A percentile compares a stretch with the other conserved stretches of the same genome.
Evolutionary conservation across 37 sponge, comb jelly and placozoan species (phyloP).

Genomic region (Ianthella basta): DNA sequence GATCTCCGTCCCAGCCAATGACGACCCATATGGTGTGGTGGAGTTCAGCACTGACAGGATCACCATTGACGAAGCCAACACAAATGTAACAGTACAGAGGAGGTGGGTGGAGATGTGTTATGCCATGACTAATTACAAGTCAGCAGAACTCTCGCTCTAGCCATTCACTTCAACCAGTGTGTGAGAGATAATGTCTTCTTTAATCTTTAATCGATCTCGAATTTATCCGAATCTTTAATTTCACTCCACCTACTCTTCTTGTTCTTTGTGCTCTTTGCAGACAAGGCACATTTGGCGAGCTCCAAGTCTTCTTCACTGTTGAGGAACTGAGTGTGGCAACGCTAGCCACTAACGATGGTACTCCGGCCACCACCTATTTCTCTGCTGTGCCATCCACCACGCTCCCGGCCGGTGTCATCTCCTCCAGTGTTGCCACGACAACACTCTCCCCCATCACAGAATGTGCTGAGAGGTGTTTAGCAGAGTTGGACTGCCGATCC

Average conservation of each 20-base stretch:
- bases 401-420: slow-evolving; percentile 10
- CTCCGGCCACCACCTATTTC: slow-evolving; percentile 44
- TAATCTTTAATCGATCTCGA: no score
- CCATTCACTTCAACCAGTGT: no score
- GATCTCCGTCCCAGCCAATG: slow-evolving; percentile 65
- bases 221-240: no score
- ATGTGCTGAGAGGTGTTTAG: slow-evolving; percentile 62
- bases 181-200: no score
- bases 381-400: slow-evolving; percentile 37
- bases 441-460: slow-evolving; percentile 9
- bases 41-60: slow-evolving; percentile 16
- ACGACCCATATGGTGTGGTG: slow-evolving; percentile 70
- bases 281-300: slow-evolving; percentile 63
- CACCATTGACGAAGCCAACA: slow-evolving; percentile 41
- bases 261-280: not conserved
- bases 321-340: slow-evolving; percentile 31
- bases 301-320: slow-evolving; percentile 57
- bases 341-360: slow-evolving; percentile 54
- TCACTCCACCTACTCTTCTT: no score
- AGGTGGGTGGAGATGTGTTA: slow-evolving; percentile 47
- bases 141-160: not conserved
- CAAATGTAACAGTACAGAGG: slow-evolving; percentile 52
- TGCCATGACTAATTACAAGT: not conserved
- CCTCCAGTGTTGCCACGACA: not conserved
- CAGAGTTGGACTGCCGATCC: slow-evolving; percentile 50